Evolutionary conservation across 2,113 vertebrate genomes (phyloP), one percentile per base, ranked within the genome.

Genomic region (Pheucticus melanocephalus): DNA sequence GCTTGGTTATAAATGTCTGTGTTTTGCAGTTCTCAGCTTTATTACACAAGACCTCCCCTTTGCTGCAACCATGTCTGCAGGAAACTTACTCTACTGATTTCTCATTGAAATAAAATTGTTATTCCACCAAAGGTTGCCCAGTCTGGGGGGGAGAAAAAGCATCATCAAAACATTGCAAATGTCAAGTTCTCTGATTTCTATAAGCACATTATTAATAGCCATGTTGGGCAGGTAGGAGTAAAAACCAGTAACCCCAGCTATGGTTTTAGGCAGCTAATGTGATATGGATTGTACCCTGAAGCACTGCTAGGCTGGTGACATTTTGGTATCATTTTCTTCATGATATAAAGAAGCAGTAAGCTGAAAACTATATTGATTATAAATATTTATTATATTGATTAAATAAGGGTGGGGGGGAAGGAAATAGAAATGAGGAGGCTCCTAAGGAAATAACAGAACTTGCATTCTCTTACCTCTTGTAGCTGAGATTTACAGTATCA

Each of bases 81-180:
- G n/a, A 37, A 75, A 28, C 8, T 64, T 44, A 19, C 6, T 42
- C 20, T 16, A 48, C 18, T 22, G 24, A 60, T 47, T 91, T 48
- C 22, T 65, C 35, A 37, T 3, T 19, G 30, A 71, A 84, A 73
- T 39, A 45, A 39, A 90, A 82, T 1, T 11, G 17, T 5, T 65
- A 60, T 77, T 64, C 45, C 45, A 64, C 12, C 12, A n/a, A 54
- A 44, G 30, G 24, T 10, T 76, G 15, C 5, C 9, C 13, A 33
- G 15, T 28, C 84, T n/a, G 2, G 0, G 2, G 6, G 2, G 1
- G 1, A 15, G 39, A 4, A 21, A 47, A 44, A 4, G 35, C 20
- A 22, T 22, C 21, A 72, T 39, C 35, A 54, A 85, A 66, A 45
- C 9, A 80, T 0, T 68, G 18, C 42, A 61, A 44, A 14, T 25